Percentiles rank a stretch among this genome's conserved stretches.
Evolutionary conservation across 2,888 invertebrate genomes (phyloP).

Genomic region (Lordiphosa fenestrarum): DNA sequence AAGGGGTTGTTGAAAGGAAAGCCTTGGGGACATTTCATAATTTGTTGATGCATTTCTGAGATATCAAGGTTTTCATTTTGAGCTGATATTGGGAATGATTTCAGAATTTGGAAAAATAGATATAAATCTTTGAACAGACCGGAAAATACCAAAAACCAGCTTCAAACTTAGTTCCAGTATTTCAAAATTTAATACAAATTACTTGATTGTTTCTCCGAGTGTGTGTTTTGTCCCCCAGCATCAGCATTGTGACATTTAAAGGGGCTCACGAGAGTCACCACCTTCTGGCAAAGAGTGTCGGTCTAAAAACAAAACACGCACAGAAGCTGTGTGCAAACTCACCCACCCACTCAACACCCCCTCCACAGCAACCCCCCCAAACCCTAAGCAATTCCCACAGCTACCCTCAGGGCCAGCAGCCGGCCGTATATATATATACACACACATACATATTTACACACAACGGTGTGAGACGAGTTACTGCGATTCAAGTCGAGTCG

Average conservation of each 20-base stretch:
- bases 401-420: conserved; percentile 60
- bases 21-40: too few species aligned
- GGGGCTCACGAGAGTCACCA: conserved; percentile 60
- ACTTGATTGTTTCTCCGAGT: not conserved
- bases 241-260: conserved; percentile 66
- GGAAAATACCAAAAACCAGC: too few species aligned
- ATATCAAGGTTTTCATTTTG: too few species aligned
- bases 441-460: too few species aligned
- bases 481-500: conserved; percentile 32
- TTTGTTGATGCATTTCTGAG: too few species aligned
- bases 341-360: conserved; percentile 10
- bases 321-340: conserved; percentile 21
- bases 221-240: conserved; percentile 36
- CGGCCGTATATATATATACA: not conserved
- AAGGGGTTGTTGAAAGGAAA: too few species aligned
- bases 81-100: too few species aligned
- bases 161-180: too few species aligned
- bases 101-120: too few species aligned
- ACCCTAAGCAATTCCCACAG: conserved; percentile 37
- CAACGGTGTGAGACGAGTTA: conserved; percentile 46
- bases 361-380: not conserved
- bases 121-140: too few species aligned
- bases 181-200: too few species aligned
- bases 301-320: conserved; percentile 73
- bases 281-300: conserved; percentile 38